Evolutionary conservation across 1,140 invertebrate genomes (phyloP), one percentile per base, ranked within the genome.

Genomic region (Mizuhopecten yessoensis): DNA sequence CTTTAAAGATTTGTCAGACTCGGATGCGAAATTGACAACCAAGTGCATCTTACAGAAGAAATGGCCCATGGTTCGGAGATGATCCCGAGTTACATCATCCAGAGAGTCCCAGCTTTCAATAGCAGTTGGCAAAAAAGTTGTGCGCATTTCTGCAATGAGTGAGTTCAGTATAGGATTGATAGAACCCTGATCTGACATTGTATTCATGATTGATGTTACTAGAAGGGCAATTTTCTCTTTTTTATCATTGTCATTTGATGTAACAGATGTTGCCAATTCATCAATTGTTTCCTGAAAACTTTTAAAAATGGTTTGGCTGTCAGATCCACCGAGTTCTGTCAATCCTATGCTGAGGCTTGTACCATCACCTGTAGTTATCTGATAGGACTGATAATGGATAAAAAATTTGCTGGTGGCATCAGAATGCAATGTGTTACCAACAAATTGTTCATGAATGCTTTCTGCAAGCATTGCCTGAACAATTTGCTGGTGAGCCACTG

Each of bases 11-110:
- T 92, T 89, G 17, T 92, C 92, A 86, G 90, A 88, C 86, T 91
- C 92, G 36, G 10, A 86, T 34, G 90, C 92, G 39, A 92, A 88
- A 86, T 92, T 90, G 0, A 90, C 90, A 92, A 92, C 88, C 42
- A 92, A 36, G 49, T 92, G 89, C 89, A 92, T 92, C 87, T 91
- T 92, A 39, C 90, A 92, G 34, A 91, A 92, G 33, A 88, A 89
- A 39, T 23, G 33, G 34, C 36, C 45, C 39, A 87, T 39, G 15
- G 57, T 75, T 9, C n/a, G 34, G 20, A 87, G 45, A 87, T 57
- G 17, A 0, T 0, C 75, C 3, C 17, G 33, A 0, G 29, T 87
- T 2, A 20, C 23, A 20, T 42, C 29, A 13, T 49, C 42, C 9
- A 90, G 23, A 34, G 2, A n/a, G 20, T 91, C 88, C 90, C 92